Conservation (phyloP, 2,113 vertebrate genomes). For the Oncorhynchus kisutch region DNA sequence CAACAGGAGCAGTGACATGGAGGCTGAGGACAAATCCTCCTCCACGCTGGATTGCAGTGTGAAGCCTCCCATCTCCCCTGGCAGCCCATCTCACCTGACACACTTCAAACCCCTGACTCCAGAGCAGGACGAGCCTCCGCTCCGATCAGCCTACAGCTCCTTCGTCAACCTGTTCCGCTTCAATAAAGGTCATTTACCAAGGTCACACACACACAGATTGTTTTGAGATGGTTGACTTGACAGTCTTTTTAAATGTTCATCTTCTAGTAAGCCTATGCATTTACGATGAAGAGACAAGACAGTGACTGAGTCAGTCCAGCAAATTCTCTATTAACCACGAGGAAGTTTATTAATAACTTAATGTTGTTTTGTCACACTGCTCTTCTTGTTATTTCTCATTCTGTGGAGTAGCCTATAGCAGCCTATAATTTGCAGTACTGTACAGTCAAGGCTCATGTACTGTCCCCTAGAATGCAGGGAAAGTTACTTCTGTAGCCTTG, state of each 20-base stretch:
- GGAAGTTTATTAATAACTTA: not conserved
- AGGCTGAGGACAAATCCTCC: slow-evolving; percentile 85
- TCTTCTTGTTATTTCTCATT: not conserved
- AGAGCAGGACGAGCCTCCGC: slow-evolving; percentile 93
- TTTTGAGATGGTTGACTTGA: too few relatives aligned
- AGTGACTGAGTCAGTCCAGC: too few relatives aligned
- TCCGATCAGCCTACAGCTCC: slow-evolving; percentile 96
- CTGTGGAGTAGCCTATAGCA: not conserved
- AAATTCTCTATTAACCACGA: too few relatives aligned
- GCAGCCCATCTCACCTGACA: slow-evolving; percentile 91
- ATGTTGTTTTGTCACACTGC: not conserved
- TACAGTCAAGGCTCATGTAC: too few relatives aligned
- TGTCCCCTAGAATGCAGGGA: too few relatives aligned
- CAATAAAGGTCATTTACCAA: slow-evolving; percentile 84
- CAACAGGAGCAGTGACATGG: slow-evolving; percentile 84
- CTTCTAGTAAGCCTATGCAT: too few relatives aligned
- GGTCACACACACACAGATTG: not conserved
- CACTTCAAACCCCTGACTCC: slow-evolving; percentile 97
- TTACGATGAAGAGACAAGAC: too few relatives aligned
- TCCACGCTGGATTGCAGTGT: slow-evolving; percentile 79
- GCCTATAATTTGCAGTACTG: not conserved
- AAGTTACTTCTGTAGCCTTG: too few relatives aligned
- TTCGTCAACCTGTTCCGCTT: slow-evolving; percentile 98
- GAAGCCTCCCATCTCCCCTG: slow-evolving; percentile 81
- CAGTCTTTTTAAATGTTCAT: too few relatives aligned